Conservation (phyloP, 2,797 vertebrate genomes). For the Fringilla coelebs region DNA sequence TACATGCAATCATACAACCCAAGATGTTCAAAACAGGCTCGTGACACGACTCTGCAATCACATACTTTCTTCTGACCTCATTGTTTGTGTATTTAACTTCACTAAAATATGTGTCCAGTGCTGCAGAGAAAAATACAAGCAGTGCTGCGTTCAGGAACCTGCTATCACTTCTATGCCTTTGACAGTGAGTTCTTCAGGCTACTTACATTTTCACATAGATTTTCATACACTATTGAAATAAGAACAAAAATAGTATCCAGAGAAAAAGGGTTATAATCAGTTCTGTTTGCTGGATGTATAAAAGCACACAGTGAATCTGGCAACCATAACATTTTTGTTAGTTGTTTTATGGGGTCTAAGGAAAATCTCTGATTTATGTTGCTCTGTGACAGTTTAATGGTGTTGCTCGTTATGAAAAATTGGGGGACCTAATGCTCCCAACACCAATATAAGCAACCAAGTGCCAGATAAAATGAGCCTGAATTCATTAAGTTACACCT, state of each 20-base stretch:
- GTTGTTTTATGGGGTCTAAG: background rate
- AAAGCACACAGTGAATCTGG: background rate
- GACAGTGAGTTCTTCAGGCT: background rate
- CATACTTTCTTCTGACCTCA: background rate
- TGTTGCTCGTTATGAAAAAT: constrained; percentile 33
- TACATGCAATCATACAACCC: background rate
- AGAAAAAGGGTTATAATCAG: background rate
- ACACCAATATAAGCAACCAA: constrained; percentile 40
- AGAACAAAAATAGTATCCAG: background rate
- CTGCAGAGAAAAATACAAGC: background rate
- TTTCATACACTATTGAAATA: background rate
- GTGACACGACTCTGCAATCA: background rate
- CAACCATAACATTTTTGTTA: background rate
- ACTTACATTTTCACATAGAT: background rate
- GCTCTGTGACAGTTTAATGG: constrained; percentile 47
- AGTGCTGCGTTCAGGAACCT: background rate
- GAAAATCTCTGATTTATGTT: constrained; percentile 42
- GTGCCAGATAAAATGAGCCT: constrained; percentile 34
- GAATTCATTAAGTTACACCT: constrained; percentile 57
- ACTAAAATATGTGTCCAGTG: background rate
- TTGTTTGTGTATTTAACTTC: background rate
- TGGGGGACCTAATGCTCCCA: constrained; percentile 7
- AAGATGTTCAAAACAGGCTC: background rate
- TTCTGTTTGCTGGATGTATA: background rate
- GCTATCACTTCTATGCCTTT: background rate